phyloP scores from a whole-genome alignment of 2,888 invertebrate genomes.

The Drosophila prostipennis region DNA sequence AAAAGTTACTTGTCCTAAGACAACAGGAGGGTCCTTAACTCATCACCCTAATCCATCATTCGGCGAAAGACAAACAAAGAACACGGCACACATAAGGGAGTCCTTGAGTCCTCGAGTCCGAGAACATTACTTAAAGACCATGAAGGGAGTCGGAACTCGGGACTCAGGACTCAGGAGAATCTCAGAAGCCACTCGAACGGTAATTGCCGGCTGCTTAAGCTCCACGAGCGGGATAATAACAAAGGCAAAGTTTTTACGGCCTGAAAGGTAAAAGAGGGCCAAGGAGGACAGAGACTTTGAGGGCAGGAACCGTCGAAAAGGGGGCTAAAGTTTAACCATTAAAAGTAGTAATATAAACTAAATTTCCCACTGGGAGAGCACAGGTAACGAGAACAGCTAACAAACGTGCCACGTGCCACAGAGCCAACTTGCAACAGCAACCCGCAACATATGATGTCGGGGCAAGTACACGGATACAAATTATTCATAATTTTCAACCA shows the following conservation, averaged over 20 bases:
- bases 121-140: constrained; percentile 45
- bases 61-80: constrained; percentile 34
- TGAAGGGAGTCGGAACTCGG: constrained; percentile 14
- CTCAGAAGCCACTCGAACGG: constrained; percentile 75
- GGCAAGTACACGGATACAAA: background rate
- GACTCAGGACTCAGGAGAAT: constrained; percentile 39
- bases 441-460: constrained; percentile 11
- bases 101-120: constrained; percentile 8
- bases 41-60: constrained; percentile 49
- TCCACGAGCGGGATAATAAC: constrained; percentile 68
- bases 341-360: constrained; percentile 79
- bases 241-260: constrained; percentile 69
- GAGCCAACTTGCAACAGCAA: constrained; percentile 46
- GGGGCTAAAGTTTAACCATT: constrained; percentile 70
- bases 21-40: constrained; percentile 32
- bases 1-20: constrained; percentile 45
- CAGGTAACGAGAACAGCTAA: constrained; percentile 24
- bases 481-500: background rate
- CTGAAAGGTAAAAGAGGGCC: constrained; percentile 3
- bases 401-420: constrained; percentile 23
- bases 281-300: background rate
- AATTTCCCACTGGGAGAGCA: constrained; percentile 67
- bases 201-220: constrained; percentile 74
- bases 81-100: constrained; percentile 26
- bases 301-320: constrained; percentile 5